These are phyloP conservation scores for Fukomys damarensis DNA, from an alignment of 2,113 vertebrate genomes.

Conservation along the genomic window DNA sequence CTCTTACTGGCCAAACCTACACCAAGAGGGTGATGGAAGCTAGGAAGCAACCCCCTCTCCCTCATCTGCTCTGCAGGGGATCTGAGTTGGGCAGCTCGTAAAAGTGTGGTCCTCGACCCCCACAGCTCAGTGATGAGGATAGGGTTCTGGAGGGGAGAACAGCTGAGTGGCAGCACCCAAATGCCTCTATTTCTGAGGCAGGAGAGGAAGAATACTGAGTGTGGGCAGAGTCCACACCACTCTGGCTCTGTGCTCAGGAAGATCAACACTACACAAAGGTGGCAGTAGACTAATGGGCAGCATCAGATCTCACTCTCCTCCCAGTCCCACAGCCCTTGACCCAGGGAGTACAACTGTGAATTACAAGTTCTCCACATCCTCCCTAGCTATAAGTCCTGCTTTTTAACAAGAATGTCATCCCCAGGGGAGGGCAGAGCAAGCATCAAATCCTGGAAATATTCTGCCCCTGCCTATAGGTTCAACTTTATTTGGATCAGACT, in stretches of 20 bases:
- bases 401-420: neutral
- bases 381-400: neutral
- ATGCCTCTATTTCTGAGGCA: neutral
- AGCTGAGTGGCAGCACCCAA: neutral
- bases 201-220: neutral
- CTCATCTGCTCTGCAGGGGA: neutral
- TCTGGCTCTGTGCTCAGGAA: neutral
- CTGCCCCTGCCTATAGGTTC: neutral
- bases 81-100: neutral
- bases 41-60: neutral
- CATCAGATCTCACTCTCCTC: neutral
- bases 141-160: neutral
- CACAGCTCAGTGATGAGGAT: too few species aligned
- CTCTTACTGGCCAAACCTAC: neutral
- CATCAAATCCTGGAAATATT: neutral
- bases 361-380: neutral
- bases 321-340: neutral
- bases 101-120: too few species aligned
- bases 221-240: accelerated
- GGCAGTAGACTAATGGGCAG: neutral
- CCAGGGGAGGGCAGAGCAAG: neutral
- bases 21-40: neutral
- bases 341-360: neutral
- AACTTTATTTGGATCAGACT: neutral
- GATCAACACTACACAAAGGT: neutral